Base-by-base conservation (phyloP, 2,797 vertebrate species). In the Sphaeramia orbicularis region DNA sequence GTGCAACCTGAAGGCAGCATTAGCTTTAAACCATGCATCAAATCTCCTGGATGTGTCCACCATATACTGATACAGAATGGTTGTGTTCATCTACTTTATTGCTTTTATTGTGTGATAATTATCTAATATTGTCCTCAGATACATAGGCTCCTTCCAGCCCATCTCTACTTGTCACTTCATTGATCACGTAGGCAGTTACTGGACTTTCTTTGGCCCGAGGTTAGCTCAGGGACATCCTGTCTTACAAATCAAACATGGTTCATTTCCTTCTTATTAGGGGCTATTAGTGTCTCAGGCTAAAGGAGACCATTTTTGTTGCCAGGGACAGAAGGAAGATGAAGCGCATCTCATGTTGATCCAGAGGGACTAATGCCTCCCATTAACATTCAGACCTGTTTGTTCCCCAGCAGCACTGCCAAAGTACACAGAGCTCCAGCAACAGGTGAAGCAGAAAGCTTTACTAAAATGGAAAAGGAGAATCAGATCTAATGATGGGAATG, bases 321-420 rank as follows among this genome's bases (percentile, higher is more conserved):
- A 68, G 56, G 77, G 71, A 59, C 40, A 36, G 71, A 53, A 41
- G 60, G 61, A 64, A 42, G 50, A 73, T 51, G 57, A 75, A 74
- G 65, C 56, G 43, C 44, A 55, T 74, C 54, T 73, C 61, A 58
- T 89, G 85, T 90, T 85, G 81, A 79, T 80, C 55, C 64, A 67
- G 37, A 21, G 56, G 69, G 70, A 81, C 77, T 78, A 88, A 91
- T 87, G 68, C 43, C 58, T 59, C 80, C 76, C 85, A 91, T 92
- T 92, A 90, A 75, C 50, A 41, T 42, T 16, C 47, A 65, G 67
- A 50, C 57, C 50, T 74, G 78, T 86, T 87, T 88, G 76, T 81
- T 72, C 63, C 53, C 18, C 16, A 40, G 65, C 38, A 48, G 19
- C 10, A 24, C 24, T 12, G 69, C 70, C 73, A 74, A 61, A 72